A percentile compares a stretch with the other conserved stretches of the same genome.
Evolutionary conservation across 2,113 vertebrate genomes (phyloP).

Genomic region (Syngnathus scovelli): DNA sequence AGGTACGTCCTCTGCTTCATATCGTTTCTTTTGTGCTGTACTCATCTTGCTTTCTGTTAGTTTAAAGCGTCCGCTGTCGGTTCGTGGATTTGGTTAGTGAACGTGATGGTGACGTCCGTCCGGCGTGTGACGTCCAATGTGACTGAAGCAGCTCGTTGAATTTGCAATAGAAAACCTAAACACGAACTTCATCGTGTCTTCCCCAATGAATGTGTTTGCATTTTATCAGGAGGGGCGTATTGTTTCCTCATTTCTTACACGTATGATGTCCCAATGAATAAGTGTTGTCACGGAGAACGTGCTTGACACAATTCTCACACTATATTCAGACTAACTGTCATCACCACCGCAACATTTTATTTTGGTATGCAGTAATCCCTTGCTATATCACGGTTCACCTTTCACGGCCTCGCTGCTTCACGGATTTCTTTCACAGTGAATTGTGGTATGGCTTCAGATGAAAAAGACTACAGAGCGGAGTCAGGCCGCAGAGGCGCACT

Average conservation of each 20-base stretch:
- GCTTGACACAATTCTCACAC: too few relatives aligned
- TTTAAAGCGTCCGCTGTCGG: not conserved
- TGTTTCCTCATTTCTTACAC: not conserved
- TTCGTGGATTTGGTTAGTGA: not conserved
- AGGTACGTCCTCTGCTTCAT: conserved; percentile 11
- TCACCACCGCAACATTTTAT: too few relatives aligned
- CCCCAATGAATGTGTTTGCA: not conserved
- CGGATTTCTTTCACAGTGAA: too few relatives aligned
- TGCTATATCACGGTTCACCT: too few relatives aligned
- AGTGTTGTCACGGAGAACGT: too few relatives aligned
- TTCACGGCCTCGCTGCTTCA: too few relatives aligned
- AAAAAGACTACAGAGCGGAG: too few relatives aligned
- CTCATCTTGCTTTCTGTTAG: not conserved
- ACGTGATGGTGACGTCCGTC: not conserved
- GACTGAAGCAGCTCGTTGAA: not conserved
- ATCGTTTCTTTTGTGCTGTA: not conserved
- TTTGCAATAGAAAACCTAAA: not conserved
- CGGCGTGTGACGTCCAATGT: conserved; percentile 1
- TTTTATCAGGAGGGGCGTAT: not conserved
- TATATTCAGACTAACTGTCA: too few relatives aligned
- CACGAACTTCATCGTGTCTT: not conserved
- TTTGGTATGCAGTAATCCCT: too few relatives aligned
- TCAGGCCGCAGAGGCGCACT: too few relatives aligned
- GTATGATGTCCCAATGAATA: too few relatives aligned
- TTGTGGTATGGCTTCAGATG: too few relatives aligned